These are phyloP conservation scores for Tenodera sinensis DNA, from an alignment of 2,888 invertebrate species.

Conservation along the genomic window DNA sequence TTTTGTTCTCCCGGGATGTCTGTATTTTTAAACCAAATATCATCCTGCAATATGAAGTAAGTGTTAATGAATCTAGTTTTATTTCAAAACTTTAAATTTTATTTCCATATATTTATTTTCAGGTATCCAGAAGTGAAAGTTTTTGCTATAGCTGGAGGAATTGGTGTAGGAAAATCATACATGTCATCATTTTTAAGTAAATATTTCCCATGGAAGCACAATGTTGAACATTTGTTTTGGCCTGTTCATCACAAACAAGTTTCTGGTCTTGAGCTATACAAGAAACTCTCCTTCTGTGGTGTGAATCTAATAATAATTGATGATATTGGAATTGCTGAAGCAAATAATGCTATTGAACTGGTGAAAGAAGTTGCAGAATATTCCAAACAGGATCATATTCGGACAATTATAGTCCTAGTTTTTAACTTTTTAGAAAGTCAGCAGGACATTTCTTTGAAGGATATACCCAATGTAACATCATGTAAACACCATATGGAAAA, in stretches of 20 bases:
- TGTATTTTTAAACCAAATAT: no score
- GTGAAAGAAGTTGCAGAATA: background rate
- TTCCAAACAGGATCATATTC: background rate
- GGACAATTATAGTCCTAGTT: conserved; percentile 1
- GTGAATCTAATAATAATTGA: conserved; percentile 19
- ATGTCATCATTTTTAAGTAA: conserved; percentile 11
- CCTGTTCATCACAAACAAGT: background rate
- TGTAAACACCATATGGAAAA: background rate
- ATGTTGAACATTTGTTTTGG: conserved; percentile 9
- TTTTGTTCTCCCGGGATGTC: no score
- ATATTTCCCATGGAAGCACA: conserved; percentile 8
- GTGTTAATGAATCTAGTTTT: no score
- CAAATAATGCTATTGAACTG: background rate
- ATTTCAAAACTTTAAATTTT: no score
- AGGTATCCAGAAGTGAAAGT: background rate
- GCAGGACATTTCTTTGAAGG: background rate
- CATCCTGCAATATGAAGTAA: no score
- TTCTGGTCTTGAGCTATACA: background rate
- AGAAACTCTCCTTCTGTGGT: conserved; percentile 13
- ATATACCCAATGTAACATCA: background rate
- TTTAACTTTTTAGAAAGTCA: background rate
- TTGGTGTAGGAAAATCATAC: conserved; percentile 22
- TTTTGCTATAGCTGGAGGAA: conserved; percentile 9
- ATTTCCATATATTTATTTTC: background rate
- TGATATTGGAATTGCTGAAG: background rate